Evolutionary conservation across 2,797 vertebrate genomes (phyloP), one percentile per base, ranked within the genome.

Genomic region (Myotis myotis): DNA sequence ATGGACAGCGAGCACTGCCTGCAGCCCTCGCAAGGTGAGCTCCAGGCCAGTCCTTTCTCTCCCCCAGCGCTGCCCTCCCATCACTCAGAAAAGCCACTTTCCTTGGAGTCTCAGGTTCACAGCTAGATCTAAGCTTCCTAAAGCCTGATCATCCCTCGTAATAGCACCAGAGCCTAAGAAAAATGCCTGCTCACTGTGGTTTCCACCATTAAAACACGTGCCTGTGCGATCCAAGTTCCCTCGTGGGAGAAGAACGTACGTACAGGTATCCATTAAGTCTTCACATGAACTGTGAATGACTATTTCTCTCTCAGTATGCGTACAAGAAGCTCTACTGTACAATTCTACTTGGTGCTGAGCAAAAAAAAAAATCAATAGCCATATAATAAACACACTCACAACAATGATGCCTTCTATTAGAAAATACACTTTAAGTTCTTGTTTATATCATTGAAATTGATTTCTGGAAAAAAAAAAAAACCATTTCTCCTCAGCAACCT

Each of bases 291-390:
- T 55, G 16, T 60, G 60, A 19, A 44, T 78, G 33, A 33, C 38
- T 76, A 75, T 47, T 80, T 96, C 49, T 82, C 76, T 25, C 11
- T 51, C 76, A 33, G 9, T 33, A 30, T 51, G 13, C 25, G 12
- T 8, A 53, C 5, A 74, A 94, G 93, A 89, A 78, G 6, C 2
- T 51, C 17, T 8, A 82, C 8, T 83, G 4, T 55, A 44, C 87
- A 90, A 78, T 78, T 92, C 38, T 74, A 55, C 25, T 75, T 87
- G 11, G 74, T 89, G 55, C 20, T 95, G 74, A 96, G 90, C 51
- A 62, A 57, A 84, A 95, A 81, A 81, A 95, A 81, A 96, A 93
- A 89, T 87, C 64, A 97, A 93, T 93, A 95, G 33, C 8, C 33
- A 55, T 85, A 12, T 53, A 93, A 81, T 90, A 90, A 96, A 93